Conservation (phyloP, 2,888 invertebrate genomes). For the Caenorhabditis becei region DNA sequence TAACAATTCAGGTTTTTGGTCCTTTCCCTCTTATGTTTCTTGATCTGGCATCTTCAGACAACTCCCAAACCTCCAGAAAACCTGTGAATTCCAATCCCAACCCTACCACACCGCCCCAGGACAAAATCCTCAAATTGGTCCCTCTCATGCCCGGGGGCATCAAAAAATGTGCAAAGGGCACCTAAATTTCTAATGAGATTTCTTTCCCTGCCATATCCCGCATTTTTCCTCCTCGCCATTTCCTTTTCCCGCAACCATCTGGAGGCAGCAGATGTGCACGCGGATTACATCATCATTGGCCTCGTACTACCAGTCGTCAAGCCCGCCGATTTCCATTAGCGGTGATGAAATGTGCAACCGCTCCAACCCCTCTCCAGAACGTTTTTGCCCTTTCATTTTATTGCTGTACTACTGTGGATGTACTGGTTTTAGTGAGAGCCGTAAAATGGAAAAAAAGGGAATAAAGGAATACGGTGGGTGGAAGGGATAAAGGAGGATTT, state of each 20-base stretch:
- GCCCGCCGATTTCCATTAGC: slow-evolving; percentile 57
- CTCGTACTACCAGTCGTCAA: slow-evolving; percentile 35
- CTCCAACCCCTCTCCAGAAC: background rate
- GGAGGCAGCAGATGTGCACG: slow-evolving; percentile 52
- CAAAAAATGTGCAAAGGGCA: slow-evolving; percentile 29
- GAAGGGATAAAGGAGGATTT: background rate
- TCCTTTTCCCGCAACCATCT: slow-evolving; percentile 52
- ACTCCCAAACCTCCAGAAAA: background rate
- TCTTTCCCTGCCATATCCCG: slow-evolving; percentile 17
- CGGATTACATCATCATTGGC: slow-evolving; percentile 47
- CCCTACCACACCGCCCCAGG: background rate
- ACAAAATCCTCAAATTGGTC: slow-evolving; percentile 10
- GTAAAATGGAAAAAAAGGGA: background rate
- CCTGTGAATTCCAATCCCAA: background rate
- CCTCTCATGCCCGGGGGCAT: slow-evolving; percentile 18
- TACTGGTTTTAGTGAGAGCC: background rate
- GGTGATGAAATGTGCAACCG: slow-evolving; percentile 49
- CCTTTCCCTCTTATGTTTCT: no score
- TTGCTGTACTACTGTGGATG: slow-evolving; percentile 11
- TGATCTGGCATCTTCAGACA: no score
- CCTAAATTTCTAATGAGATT: slow-evolving; percentile 54
- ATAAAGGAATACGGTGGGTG: slow-evolving; percentile 3
- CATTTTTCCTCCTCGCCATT: slow-evolving; percentile 6
- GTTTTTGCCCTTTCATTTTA: slow-evolving; percentile 10
- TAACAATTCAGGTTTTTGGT: no score